phyloP scores from a whole-genome alignment of 2,888 invertebrate species.

The Penaeus monodon region DNA sequence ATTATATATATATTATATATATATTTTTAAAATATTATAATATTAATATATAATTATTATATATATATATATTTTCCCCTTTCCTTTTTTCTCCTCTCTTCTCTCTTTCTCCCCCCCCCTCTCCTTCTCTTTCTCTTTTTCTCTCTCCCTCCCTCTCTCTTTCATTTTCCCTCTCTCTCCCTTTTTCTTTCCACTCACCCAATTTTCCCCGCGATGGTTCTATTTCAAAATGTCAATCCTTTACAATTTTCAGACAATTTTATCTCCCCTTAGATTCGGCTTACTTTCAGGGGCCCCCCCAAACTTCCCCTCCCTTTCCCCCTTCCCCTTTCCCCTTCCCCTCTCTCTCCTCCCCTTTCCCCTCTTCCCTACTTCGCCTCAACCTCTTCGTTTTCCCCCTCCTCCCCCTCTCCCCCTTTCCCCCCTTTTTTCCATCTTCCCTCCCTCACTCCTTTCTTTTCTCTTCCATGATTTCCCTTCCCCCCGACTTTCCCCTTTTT shows the following conservation, averaged over 20 bases:
- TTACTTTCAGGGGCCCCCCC: slow-evolving; percentile 38
- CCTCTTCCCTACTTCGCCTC: too few relatives aligned
- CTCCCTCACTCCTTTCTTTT: neutral
- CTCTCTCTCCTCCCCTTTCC: neutral
- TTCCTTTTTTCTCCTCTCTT: neutral
- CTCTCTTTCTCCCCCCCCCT: slow-evolving; percentile 16
- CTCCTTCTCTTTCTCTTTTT: too few relatives aligned
- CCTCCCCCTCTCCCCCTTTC: neutral
- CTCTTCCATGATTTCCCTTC: neutral
- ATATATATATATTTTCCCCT: neutral
- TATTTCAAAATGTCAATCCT: slow-evolving; percentile 56
- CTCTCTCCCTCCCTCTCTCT: too few relatives aligned
- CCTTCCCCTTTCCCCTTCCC: neutral
- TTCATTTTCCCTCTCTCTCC: too few relatives aligned
- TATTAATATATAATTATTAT: slow-evolving; percentile 1
- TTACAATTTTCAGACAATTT: slow-evolving; percentile 57
- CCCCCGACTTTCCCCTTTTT: neutral
- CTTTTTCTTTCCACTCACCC: too few relatives aligned
- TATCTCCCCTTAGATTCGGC: slow-evolving; percentile 56
- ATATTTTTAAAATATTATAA: too few relatives aligned
- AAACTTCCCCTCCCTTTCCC: too few relatives aligned
- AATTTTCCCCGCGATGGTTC: slow-evolving; percentile 21
- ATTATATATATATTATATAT: slow-evolving; percentile 21
- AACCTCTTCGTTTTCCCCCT: neutral
- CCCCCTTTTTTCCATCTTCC: neutral